Evolutionary conservation across 1,140 invertebrate genomes (phyloP).

Genomic region (Neodiprion virginianus): DNA sequence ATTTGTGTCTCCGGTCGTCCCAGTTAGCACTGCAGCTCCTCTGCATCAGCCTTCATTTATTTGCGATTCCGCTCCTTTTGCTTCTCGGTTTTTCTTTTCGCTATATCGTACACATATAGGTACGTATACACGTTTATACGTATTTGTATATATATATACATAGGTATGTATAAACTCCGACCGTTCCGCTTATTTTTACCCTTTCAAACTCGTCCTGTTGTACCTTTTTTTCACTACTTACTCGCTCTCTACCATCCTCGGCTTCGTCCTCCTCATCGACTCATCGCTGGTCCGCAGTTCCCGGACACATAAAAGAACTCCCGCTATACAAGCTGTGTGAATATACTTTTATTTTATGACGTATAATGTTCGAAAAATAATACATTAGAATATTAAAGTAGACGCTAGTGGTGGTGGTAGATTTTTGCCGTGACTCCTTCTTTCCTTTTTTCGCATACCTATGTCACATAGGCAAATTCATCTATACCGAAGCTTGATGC

Average conservation of each 20-base stretch:
- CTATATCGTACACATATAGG: not conserved
- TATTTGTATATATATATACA: too few relatives aligned
- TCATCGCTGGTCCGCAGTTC: not conserved
- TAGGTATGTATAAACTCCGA: too few relatives aligned
- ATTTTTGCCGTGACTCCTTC: not conserved
- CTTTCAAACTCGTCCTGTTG: not conserved
- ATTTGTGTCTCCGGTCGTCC: conserved; percentile 6
- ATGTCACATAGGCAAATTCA: too few relatives aligned
- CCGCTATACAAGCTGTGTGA: not conserved
- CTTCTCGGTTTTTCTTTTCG: not conserved
- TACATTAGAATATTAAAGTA: not conserved
- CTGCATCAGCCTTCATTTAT: conserved; percentile 1
- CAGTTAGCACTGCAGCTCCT: not conserved
- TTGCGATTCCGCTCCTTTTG: conserved; percentile 4
- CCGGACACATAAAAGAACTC: conserved; percentile 2
- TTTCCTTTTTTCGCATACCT: too few relatives aligned
- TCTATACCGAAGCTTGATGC: too few relatives aligned
- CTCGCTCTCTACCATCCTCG: not conserved
- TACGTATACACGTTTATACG: too few relatives aligned
- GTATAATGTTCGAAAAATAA: not conserved
- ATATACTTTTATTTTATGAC: too few relatives aligned
- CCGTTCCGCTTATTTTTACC: not conserved
- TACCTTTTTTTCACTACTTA: not conserved
- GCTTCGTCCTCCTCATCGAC: too few relatives aligned
- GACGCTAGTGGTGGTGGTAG: not conserved